Evolutionary conservation across 23 tunicate species (phyloP).

Genomic region (Halocynthia aurantium): DNA sequence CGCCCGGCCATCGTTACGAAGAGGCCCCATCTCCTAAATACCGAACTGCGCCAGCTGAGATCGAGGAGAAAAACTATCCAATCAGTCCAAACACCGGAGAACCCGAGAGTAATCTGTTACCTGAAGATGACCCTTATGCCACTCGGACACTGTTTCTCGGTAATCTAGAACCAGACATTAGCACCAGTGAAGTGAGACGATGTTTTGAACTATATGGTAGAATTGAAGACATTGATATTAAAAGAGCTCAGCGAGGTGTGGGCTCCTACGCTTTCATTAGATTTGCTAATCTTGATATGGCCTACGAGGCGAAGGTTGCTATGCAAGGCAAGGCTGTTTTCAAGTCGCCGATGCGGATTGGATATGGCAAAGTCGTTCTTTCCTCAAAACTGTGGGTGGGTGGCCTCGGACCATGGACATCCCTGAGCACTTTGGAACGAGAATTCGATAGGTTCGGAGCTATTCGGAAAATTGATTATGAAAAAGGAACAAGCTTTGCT

Average conservation of each 20-base stretch:
- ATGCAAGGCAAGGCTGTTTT: conserved; percentile 79
- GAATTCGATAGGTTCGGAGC: conserved; percentile 97
- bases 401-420: conserved; percentile 92
- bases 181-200: conserved; percentile 40
- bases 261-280: conserved; percentile 79
- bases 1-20: conserved; percentile 10
- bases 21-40: conserved; percentile 25
- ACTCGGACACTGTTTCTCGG: conserved; percentile 94
- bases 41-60: conserved; percentile 8
- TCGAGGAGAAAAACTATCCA: conserved; percentile 22
- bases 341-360: conserved; percentile 69
- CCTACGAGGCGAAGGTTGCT: conserved; percentile 88
- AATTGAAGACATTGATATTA: conserved; percentile 78
- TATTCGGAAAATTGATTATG: conserved; percentile 78
- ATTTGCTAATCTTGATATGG: conserved; percentile 87
- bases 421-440: conserved; percentile 50
- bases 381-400: conserved; percentile 94
- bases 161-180: conserved; percentile 69
- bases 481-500: conserved; percentile 54
- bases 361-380: conserved; percentile 88
- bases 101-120: conserved; percentile 48
- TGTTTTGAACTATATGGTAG: conserved; percentile 57
- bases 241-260: conserved; percentile 52
- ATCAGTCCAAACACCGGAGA: conserved; percentile 20
- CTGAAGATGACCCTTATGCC: conserved; percentile 96